phyloP scores from a whole-genome alignment of 2,888 invertebrate genomes.

The Phlogophora meticulosa region DNA sequence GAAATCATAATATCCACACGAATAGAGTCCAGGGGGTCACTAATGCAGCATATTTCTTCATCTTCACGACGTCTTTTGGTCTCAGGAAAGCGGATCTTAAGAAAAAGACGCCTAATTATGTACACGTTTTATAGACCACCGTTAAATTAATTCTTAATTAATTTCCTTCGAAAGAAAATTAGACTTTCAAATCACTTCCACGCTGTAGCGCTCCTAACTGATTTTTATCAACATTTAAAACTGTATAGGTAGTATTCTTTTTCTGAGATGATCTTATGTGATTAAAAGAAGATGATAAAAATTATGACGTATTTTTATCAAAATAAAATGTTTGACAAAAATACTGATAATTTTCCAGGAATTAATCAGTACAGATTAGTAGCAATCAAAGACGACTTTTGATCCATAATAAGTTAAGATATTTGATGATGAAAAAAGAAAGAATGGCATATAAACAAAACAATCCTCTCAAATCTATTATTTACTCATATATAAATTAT shows the following conservation, averaged over 20 bases:
- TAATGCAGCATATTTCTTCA: slow-evolving; percentile 37
- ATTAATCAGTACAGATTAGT: neutral
- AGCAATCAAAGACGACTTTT: neutral
- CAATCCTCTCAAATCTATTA: no score
- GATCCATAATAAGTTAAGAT: neutral
- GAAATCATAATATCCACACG: slow-evolving; percentile 21
- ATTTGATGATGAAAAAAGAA: no score
- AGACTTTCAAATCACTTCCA: slow-evolving; percentile 54
- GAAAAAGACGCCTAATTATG: slow-evolving; percentile 36
- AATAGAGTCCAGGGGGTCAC: slow-evolving; percentile 36
- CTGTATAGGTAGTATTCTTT: neutral
- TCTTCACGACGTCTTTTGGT: slow-evolving; percentile 27
- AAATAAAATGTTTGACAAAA: neutral
- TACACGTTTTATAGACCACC: slow-evolving; percentile 35
- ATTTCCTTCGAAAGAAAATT: slow-evolving; percentile 51
- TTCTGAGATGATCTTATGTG: slow-evolving; percentile 11
- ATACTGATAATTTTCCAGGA: neutral
- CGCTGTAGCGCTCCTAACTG: slow-evolving; percentile 22
- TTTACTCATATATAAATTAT: no score
- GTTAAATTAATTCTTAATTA: slow-evolving; percentile 55
- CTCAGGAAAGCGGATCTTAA: slow-evolving; percentile 26
- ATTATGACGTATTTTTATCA: neutral
- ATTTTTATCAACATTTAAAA: slow-evolving; percentile 46
- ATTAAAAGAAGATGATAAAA: slow-evolving; percentile 2
- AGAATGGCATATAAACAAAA: no score